These are phyloP conservation scores for Oscheius onirici DNA, from an alignment of 2,888 invertebrate genomes.

Conservation along the genomic window DNA sequence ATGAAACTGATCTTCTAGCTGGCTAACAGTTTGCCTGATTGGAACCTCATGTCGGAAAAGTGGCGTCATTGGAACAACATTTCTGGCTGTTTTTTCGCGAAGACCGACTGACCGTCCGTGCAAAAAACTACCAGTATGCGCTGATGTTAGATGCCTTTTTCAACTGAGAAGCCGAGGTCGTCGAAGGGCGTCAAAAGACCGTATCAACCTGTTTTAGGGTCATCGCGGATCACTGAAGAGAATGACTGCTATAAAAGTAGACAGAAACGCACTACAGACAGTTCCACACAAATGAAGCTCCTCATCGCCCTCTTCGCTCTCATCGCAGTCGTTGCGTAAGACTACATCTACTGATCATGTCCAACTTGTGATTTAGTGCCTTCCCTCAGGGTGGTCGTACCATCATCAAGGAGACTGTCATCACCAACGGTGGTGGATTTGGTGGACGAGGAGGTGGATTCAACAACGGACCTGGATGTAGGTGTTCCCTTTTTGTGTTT, in stretches of 20 bases:
- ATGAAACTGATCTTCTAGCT: background rate
- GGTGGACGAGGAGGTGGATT: constrained; percentile 12
- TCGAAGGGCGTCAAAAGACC: constrained; percentile 5
- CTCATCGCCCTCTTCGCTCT: constrained; percentile 39
- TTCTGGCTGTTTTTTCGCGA: no score
- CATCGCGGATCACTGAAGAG: constrained; percentile 12
- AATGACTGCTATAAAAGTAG: constrained; percentile 23
- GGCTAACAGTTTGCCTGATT: no score
- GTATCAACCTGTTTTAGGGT: constrained; percentile 23
- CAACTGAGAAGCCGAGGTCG: background rate
- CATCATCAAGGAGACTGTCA: constrained; percentile 30
- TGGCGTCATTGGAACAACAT: no score
- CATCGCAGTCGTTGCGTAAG: constrained; percentile 41
- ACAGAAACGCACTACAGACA: background rate
- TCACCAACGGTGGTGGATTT: constrained; percentile 11
- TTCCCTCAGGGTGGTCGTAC: constrained; percentile 17
- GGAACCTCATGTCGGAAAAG: no score
- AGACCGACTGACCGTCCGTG: background rate
- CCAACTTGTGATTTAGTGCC: constrained; percentile 4
- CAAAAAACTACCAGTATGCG: background rate
- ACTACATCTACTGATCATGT: background rate
- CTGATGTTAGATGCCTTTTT: constrained; percentile 6
- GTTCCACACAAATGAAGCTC: constrained; percentile 35
- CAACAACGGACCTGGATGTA: constrained; percentile 11
- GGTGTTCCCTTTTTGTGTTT: no score